Conservation (phyloP, 2,888 invertebrate genomes). For the Habrosyne pyritoides region DNA sequence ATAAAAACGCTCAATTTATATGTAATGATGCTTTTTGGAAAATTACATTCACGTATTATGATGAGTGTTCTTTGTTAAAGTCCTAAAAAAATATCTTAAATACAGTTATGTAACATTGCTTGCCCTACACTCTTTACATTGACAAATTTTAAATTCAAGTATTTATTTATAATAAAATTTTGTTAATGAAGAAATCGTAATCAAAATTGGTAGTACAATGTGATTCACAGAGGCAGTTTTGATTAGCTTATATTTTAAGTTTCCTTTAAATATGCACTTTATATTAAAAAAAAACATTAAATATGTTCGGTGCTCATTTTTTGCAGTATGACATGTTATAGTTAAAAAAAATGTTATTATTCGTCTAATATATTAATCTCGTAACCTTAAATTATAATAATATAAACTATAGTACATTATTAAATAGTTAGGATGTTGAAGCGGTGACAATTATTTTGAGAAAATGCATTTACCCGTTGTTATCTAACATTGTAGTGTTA, state of each 20-base stretch:
- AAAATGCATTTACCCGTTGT: slow-evolving; percentile 74
- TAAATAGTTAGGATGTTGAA: slow-evolving; percentile 41
- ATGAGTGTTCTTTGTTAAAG: background rate
- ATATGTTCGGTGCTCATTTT: slow-evolving; percentile 58
- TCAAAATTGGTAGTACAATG: background rate
- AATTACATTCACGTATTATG: background rate
- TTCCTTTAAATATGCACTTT: background rate
- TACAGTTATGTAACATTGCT: too few species aligned
- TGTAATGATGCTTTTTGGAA: background rate
- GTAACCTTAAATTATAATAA: slow-evolving; percentile 28
- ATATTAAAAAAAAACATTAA: background rate
- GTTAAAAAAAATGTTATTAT: slow-evolving; percentile 30
- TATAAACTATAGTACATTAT: slow-evolving; percentile 5
- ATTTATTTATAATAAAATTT: background rate
- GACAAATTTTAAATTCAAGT: background rate
- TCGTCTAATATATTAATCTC: slow-evolving; percentile 21
- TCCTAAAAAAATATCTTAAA: background rate
- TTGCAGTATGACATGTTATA: slow-evolving; percentile 56
- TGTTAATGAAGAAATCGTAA: too few species aligned
- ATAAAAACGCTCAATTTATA: slow-evolving; percentile 9
- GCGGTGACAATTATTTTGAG: slow-evolving; percentile 66
- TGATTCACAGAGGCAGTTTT: background rate
- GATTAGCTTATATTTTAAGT: background rate
- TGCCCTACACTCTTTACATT: too few species aligned
- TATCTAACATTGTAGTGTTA: slow-evolving; percentile 49